A percentile compares a stretch with the other conserved stretches of the same genome.
These are phyloP conservation scores for Pogonomyrmex barbatus DNA, from an alignment of 1,140 invertebrate species.

Conservation along the genomic window DNA sequence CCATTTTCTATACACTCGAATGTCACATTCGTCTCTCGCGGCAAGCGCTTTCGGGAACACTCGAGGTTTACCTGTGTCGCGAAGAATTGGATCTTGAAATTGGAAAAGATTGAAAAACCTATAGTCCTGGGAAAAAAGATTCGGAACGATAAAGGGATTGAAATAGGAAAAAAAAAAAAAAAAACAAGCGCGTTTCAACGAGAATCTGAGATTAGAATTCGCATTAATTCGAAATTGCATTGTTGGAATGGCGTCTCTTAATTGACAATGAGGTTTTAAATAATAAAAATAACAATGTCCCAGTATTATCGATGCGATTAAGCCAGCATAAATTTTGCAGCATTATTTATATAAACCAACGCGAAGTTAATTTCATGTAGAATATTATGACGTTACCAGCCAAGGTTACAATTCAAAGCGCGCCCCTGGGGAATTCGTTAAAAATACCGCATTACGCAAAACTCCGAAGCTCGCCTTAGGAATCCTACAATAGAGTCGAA, in stretches of 20 bases:
- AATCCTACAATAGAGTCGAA: conserved; percentile 55
- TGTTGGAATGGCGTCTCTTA: neutral
- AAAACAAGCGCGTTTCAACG: neutral
- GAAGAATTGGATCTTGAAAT: conserved; percentile 81
- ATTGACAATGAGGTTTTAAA: conserved; percentile 8
- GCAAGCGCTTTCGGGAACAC: conserved; percentile 40
- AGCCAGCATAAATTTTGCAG: neutral
- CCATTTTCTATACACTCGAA: conserved; percentile 49
- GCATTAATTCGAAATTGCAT: conserved; percentile 7
- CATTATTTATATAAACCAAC: neutral
- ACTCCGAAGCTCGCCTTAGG: conserved; percentile 35
- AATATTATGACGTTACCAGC: neutral
- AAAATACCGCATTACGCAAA: conserved; percentile 40
- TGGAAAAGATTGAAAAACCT: conserved; percentile 82
- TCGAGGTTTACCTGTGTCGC: conserved; percentile 43
- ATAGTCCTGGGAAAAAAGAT: conserved; percentile 72
- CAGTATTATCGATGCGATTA: conserved; percentile 1
- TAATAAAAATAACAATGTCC: neutral
- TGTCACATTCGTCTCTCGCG: conserved; percentile 56
- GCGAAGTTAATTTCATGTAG: neutral
- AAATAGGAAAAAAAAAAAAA: conserved; percentile 26
- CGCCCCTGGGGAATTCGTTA: conserved; percentile 3
- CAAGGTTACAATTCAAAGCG: conserved; percentile 44
- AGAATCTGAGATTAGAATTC: neutral
- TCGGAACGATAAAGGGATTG: conserved; percentile 36